A percentile compares a stretch with the other conserved stretches of the same genome.
Conservation (phyloP, 2,113 vertebrate genomes). For the Alethe castanea region DNA sequence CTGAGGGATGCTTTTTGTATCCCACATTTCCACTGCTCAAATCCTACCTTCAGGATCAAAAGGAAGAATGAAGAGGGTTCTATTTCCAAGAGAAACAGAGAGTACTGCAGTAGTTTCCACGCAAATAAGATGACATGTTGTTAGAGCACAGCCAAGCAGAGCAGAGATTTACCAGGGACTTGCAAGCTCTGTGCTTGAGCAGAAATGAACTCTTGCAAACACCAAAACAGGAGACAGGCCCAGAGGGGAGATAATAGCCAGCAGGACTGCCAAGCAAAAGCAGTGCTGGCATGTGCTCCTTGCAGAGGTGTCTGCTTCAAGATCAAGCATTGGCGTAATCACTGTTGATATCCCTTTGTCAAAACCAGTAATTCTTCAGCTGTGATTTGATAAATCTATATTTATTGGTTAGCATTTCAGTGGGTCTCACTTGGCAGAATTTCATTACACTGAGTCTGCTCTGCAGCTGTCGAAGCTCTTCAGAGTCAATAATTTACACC, state of each 20-base stretch:
- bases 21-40: not conserved
- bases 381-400: not conserved
- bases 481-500: not conserved
- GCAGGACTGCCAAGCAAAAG: not conserved
- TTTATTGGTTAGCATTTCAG: not conserved
- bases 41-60: not conserved
- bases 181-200: not conserved
- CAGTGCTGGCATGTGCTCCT: not conserved
- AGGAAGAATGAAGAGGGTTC: not conserved
- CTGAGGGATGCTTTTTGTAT: not conserved
- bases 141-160: not conserved
- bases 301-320: not conserved
- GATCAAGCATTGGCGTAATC: not conserved
- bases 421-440: not conserved
- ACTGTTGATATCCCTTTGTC: not conserved
- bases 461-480: not conserved
- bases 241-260: not conserved
- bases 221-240: not conserved
- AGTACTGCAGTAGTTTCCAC: not conserved
- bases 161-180: not conserved
- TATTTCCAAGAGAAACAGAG: not conserved
- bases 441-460: not conserved
- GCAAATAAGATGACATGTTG: not conserved
- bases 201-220: not conserved
- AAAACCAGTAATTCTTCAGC: not conserved